Percentiles rank a stretch among this genome's conserved stretches.
Evolutionary conservation across 1,140 invertebrate species (phyloP).

Genomic region (Pemphigus obesinymphae): DNA sequence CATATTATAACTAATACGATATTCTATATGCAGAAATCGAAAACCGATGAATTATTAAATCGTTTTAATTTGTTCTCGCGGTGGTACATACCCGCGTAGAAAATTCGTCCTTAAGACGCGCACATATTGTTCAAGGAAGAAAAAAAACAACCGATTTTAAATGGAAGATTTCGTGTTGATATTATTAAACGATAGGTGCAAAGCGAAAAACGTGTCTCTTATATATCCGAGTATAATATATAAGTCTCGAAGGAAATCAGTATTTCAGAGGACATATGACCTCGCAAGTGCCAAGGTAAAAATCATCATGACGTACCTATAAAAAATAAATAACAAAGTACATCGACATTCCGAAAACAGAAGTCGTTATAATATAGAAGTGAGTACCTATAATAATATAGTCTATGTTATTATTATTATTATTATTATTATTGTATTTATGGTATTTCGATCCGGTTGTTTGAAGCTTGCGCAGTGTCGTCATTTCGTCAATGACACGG

Average conservation of each 20-base stretch:
- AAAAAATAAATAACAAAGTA: not conserved
- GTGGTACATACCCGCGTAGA: not conserved
- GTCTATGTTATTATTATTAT: too few relatives aligned
- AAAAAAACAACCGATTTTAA: not conserved
- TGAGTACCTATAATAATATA: too few relatives aligned
- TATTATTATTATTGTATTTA: too few relatives aligned
- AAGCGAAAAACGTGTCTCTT: conserved; percentile 13
- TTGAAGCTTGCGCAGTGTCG: not conserved
- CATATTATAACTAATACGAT: too few relatives aligned
- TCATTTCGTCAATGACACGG: not conserved
- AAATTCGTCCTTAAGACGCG: not conserved
- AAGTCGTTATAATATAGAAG: not conserved
- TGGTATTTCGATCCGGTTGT: not conserved
- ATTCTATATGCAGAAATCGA: too few relatives aligned
- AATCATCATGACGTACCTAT: not conserved
- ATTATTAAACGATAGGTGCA: not conserved
- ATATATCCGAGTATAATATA: not conserved
- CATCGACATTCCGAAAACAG: not conserved
- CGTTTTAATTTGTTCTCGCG: too few relatives aligned
- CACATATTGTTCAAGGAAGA: conserved; percentile 3
- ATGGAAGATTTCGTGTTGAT: conserved; percentile 6
- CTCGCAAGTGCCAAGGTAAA: conserved; percentile 31
- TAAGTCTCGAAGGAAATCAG: not conserved
- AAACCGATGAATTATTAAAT: too few relatives aligned
- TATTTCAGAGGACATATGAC: conserved; percentile 24